Evolutionary conservation across 2,888 invertebrate genomes (phyloP).

Genomic region (Byasa hedistus): DNA sequence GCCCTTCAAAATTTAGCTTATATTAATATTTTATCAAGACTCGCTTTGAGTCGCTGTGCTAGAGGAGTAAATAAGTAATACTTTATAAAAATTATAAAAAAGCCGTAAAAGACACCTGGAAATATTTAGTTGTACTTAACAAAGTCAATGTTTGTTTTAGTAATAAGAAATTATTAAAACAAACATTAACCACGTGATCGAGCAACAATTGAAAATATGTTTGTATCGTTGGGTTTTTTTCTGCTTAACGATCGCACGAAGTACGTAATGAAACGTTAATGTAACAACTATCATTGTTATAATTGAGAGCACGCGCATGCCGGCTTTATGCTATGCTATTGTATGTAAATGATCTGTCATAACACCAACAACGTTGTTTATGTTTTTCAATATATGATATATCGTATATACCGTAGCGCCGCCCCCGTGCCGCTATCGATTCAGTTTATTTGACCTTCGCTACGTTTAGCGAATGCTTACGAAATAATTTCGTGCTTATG

Average conservation of each 20-base stretch:
- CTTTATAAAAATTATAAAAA: no score
- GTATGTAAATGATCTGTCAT: slow-evolving; percentile 66
- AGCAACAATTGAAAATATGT: slow-evolving; percentile 32
- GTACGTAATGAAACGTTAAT: slow-evolving; percentile 41
- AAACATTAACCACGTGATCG: neutral
- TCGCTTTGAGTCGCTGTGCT: no score
- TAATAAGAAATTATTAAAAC: neutral
- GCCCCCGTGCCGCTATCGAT: slow-evolving; percentile 1
- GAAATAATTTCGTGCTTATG: neutral
- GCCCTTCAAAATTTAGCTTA: no score
- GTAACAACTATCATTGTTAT: slow-evolving; percentile 68
- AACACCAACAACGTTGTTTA: slow-evolving; percentile 41
- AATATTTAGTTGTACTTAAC: no score
- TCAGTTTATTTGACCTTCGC: slow-evolving; percentile 17
- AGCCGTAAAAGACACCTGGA: no score
- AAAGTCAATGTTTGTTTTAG: no score
- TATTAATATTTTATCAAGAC: no score
- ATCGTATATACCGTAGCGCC: slow-evolving; percentile 26
- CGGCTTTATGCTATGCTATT: slow-evolving; percentile 61
- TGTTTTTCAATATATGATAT: slow-evolving; percentile 28
- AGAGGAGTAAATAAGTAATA: no score
- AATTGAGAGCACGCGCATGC: slow-evolving; percentile 68
- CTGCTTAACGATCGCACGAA: slow-evolving; percentile 31
- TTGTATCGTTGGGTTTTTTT: slow-evolving; percentile 16
- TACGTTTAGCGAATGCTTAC: neutral